These are phyloP conservation scores for Onychomys leucogaster DNA, from an alignment of 2,797 vertebrate genomes.

Conservation along the genomic window DNA sequence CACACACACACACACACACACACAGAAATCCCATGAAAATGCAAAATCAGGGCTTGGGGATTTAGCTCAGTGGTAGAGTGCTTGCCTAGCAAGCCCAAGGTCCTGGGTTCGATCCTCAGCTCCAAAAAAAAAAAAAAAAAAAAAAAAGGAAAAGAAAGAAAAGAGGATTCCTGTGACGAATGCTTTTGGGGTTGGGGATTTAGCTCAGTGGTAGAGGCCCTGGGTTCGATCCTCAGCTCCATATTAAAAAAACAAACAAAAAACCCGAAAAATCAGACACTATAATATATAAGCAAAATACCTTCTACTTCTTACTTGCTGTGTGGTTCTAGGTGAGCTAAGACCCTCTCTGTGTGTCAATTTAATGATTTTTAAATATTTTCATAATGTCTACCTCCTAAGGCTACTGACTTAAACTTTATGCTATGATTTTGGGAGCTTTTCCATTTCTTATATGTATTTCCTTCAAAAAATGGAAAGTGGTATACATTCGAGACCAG, in stretches of 20 bases:
- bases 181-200: no score
- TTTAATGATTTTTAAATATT: conserved; percentile 3
- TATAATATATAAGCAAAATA: background rate
- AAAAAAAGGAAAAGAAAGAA: no score
- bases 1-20: background rate
- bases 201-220: no score
- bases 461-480: background rate
- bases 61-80: no score
- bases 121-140: no score
- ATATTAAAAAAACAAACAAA: no score
- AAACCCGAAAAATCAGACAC: background rate
- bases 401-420: background rate
- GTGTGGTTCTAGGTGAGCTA: background rate
- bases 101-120: no score
- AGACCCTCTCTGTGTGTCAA: background rate
- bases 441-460: conserved; percentile 36
- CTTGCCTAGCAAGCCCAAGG: no score
- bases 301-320: background rate
- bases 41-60: background rate
- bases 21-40: background rate
- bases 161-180: no score
- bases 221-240: no score
- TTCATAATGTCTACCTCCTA: background rate
- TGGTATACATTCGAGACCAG: background rate
- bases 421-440: background rate